phyloP scores from a whole-genome alignment of 2,888 invertebrate species.

The Apotomis capreana region DNA sequence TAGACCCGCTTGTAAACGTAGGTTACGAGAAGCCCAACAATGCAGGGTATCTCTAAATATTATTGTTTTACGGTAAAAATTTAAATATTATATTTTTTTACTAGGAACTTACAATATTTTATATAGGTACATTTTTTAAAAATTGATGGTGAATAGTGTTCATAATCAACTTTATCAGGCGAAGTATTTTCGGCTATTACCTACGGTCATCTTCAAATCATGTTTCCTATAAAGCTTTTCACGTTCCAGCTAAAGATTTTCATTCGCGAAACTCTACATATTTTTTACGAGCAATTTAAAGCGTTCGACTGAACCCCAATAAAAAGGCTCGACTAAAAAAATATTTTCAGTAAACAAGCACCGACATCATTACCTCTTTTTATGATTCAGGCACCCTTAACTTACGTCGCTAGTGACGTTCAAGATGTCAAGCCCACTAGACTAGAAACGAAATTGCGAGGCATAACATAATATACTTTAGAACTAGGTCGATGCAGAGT shows the following conservation, averaged over 20 bases:
- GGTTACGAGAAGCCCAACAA: no score
- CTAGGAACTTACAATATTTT: no score
- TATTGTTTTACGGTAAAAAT: no score
- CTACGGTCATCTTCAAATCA: slow-evolving; percentile 1
- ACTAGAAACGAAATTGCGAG: neutral
- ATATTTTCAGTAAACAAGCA: slow-evolving; percentile 32
- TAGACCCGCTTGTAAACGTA: no score
- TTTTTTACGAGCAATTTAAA: slow-evolving; percentile 37
- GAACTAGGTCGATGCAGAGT: no score
- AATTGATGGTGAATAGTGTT: neutral
- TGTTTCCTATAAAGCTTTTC: slow-evolving; percentile 14
- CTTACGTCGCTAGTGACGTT: neutral
- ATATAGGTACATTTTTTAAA: neutral
- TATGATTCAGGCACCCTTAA: slow-evolving; percentile 21
- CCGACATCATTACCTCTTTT: slow-evolving; percentile 12
- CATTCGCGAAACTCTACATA: slow-evolving; percentile 23
- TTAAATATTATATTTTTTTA: no score
- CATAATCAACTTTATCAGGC: neutral
- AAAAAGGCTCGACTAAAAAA: slow-evolving; percentile 25
- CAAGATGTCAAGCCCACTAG: neutral
- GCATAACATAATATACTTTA: neutral
- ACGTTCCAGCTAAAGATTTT: slow-evolving; percentile 17
- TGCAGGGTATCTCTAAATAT: no score
- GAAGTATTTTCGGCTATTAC: neutral
- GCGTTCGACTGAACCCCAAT: slow-evolving; percentile 30